Conservation (phyloP, 2,797 vertebrate genomes). For the Linurgus olivaceus region DNA sequence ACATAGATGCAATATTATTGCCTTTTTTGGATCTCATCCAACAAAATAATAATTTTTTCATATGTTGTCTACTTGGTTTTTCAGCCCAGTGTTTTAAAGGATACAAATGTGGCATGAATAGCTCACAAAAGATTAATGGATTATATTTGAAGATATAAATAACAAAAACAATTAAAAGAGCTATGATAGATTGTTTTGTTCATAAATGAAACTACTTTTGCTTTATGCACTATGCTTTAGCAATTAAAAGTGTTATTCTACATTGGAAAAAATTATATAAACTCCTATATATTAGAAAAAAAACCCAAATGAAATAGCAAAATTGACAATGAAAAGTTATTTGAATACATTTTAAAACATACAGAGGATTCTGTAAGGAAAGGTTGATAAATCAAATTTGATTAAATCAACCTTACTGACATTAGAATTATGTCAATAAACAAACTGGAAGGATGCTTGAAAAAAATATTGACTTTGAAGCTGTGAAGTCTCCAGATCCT, state of each 20-base stretch:
- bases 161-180: constrained; percentile 62
- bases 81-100: constrained; percentile 50
- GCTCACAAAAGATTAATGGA: constrained; percentile 65
- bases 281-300: neutral
- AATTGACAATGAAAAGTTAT: neutral
- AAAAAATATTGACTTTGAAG: neutral
- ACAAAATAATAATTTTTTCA: neutral
- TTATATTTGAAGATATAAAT: constrained; percentile 55
- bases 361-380: neutral
- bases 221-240: neutral
- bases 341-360: neutral
- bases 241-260: neutral
- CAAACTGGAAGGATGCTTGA: neutral
- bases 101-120: constrained; percentile 58
- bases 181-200: constrained; percentile 24
- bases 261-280: neutral
- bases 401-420: neutral
- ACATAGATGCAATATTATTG: neutral
- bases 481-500: neutral
- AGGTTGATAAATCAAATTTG: neutral
- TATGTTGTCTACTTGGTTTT: neutral
- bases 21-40: neutral
- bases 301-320: neutral
- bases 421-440: neutral
- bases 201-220: constrained; percentile 18